Percentiles rank a stretch among this genome's conserved stretches.
phyloP scores from a whole-genome alignment of 1,140 invertebrate species.

The Theocolax elegans region DNA sequence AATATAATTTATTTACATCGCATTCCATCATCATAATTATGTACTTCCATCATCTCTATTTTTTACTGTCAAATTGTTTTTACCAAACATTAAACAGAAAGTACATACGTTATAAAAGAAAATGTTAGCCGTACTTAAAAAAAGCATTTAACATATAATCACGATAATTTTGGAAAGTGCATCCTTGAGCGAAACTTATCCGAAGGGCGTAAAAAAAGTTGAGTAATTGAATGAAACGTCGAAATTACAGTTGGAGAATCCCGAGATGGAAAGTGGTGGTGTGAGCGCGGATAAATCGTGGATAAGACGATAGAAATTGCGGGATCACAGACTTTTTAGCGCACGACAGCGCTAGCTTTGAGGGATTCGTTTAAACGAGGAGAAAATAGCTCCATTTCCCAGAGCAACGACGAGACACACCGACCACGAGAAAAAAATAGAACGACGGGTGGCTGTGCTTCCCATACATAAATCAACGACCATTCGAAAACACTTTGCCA shows the following conservation, averaged over 20 bases:
- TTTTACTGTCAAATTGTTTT: no score
- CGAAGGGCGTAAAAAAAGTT: no score
- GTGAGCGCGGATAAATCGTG: conserved; percentile 1
- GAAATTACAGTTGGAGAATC: neutral
- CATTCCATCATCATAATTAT: no score
- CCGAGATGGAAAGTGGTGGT: neutral
- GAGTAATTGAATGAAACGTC: conserved; percentile 11
- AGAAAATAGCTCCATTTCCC: conserved; percentile 30
- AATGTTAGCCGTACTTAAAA: no score
- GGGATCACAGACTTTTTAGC: conserved; percentile 1
- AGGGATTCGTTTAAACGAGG: conserved; percentile 22
- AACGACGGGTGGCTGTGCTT: neutral
- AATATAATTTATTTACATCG: no score
- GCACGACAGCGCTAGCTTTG: neutral
- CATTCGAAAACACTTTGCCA: conserved; percentile 30
- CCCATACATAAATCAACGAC: conserved; percentile 27
- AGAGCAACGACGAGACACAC: neutral
- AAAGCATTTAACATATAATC: no score
- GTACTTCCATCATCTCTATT: no score
- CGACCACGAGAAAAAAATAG: neutral
- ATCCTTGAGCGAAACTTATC: no score
- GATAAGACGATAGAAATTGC: conserved; percentile 30
- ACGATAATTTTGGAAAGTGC: no score
- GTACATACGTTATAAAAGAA: no score
- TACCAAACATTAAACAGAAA: no score